Percentiles rank a stretch among this genome's conserved stretches.
These are phyloP conservation scores for Epirrhoe tristata DNA, from an alignment of 2,888 invertebrate genomes.

Conservation along the genomic window DNA sequence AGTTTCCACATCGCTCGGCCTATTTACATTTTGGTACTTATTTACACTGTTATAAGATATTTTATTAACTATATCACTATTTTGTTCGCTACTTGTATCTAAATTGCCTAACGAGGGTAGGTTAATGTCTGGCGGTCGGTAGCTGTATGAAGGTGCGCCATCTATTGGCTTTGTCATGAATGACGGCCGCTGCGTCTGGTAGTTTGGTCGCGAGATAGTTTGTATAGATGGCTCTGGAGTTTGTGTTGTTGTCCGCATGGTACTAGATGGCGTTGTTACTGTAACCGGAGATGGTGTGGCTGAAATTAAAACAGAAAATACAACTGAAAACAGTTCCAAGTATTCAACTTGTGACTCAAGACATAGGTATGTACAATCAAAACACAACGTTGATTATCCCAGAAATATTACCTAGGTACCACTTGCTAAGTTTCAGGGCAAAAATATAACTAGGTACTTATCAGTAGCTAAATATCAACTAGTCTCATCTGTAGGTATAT, in stretches of 20 bases:
- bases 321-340: conserved; percentile 8
- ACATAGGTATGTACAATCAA: too few relatives aligned
- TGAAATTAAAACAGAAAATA: conserved; percentile 51
- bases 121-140: conserved; percentile 79
- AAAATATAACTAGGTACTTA: too few relatives aligned
- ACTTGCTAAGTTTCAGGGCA: too few relatives aligned
- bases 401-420: too few relatives aligned
- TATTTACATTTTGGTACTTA: conserved; percentile 85
- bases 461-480: too few relatives aligned
- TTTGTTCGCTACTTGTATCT: conserved; percentile 82
- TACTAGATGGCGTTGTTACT: conserved; percentile 76
- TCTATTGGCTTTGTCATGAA: conserved; percentile 84
- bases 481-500: too few relatives aligned
- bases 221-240: conserved; percentile 65
- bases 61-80: conserved; percentile 85
- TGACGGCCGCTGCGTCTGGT: conserved; percentile 79
- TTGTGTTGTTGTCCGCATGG: conserved; percentile 55
- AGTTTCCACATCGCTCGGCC: conserved; percentile 80
- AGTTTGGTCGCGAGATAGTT: conserved; percentile 66
- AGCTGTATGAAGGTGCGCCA: conserved; percentile 78
- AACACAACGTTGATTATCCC: too few relatives aligned
- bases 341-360: too few relatives aligned
- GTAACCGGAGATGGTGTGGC: conserved; percentile 65
- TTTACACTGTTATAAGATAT: conserved; percentile 83
- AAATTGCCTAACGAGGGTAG: conserved; percentile 77